These are phyloP conservation scores for Acipenser oxyrinchus DNA, from an alignment of 2,797 vertebrate species.

Conservation along the genomic window DNA sequence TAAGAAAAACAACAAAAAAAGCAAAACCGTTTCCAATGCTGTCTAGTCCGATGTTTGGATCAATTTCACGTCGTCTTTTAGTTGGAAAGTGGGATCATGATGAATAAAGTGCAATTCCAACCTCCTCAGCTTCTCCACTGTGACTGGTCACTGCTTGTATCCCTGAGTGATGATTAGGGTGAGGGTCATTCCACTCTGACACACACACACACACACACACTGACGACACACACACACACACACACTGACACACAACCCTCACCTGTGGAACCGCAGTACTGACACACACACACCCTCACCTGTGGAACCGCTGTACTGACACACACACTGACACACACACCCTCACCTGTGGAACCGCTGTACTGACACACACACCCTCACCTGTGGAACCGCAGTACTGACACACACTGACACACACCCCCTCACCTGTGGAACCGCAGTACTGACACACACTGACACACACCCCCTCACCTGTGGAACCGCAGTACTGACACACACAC, in stretches of 20 bases:
- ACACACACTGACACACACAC: background rate
- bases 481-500: too few relatives aligned
- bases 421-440: background rate
- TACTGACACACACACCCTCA: background rate
- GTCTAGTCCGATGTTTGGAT: constrained; percentile 28
- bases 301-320: background rate
- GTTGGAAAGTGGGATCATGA: constrained; percentile 42
- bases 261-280: too few relatives aligned
- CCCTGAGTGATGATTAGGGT: too few relatives aligned
- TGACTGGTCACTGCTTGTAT: too few relatives aligned
- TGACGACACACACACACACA: too few relatives aligned
- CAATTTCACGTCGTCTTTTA: constrained; percentile 45
- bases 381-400: background rate
- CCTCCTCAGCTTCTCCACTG: too few relatives aligned
- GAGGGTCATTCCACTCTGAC: background rate
- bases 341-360: too few relatives aligned
- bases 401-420: background rate
- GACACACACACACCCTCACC: background rate
- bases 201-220: constrained; percentile 11
- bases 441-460: background rate
- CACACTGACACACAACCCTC: background rate
- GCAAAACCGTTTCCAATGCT: background rate
- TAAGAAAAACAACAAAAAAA: constrained; percentile 59
- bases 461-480: too few relatives aligned
- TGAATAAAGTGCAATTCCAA: too few relatives aligned